Conservation (phyloP, 2,888 invertebrate genomes). For the Oxycera nigricornis region DNA sequence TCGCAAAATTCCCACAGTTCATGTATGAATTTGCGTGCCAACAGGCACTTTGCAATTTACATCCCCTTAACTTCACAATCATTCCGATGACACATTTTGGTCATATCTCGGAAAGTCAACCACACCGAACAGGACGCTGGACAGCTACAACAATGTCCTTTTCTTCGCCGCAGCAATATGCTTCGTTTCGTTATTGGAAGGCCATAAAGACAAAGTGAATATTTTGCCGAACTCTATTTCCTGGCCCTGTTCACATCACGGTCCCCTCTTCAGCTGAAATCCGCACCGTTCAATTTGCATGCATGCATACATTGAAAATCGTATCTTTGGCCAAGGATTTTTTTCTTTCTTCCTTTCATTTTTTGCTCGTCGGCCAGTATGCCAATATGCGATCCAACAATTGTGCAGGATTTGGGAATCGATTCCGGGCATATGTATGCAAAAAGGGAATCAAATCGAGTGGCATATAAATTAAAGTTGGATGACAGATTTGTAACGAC, state of each 20-base stretch:
- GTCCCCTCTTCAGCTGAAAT: constrained; percentile 3
- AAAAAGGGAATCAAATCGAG: constrained; percentile 34
- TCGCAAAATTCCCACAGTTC: constrained; percentile 41
- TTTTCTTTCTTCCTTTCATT: background rate
- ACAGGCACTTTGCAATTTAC: constrained; percentile 21
- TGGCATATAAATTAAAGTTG: constrained; percentile 43
- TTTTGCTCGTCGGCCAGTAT: too few species aligned
- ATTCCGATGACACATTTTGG: constrained; percentile 36
- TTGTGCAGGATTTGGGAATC: constrained; percentile 29
- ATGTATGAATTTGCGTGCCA: constrained; percentile 28
- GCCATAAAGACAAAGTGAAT: background rate
- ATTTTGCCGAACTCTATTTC: background rate
- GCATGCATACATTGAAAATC: constrained; percentile 34
- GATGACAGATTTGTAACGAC: constrained; percentile 44
- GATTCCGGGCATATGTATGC: constrained; percentile 36
- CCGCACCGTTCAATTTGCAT: constrained; percentile 28
- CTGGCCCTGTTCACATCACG: background rate
- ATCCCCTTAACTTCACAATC: constrained; percentile 26
- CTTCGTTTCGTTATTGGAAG: background rate
- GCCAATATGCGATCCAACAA: background rate
- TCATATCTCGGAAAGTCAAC: constrained; percentile 28
- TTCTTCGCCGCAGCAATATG: constrained; percentile 3
- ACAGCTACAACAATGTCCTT: constrained; percentile 14
- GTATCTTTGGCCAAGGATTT: constrained; percentile 10
- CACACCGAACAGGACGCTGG: background rate